These are phyloP conservation scores for Coregonus clupeaformis DNA, from an alignment of 2,113 vertebrate genomes.

Conservation along the genomic window DNA sequence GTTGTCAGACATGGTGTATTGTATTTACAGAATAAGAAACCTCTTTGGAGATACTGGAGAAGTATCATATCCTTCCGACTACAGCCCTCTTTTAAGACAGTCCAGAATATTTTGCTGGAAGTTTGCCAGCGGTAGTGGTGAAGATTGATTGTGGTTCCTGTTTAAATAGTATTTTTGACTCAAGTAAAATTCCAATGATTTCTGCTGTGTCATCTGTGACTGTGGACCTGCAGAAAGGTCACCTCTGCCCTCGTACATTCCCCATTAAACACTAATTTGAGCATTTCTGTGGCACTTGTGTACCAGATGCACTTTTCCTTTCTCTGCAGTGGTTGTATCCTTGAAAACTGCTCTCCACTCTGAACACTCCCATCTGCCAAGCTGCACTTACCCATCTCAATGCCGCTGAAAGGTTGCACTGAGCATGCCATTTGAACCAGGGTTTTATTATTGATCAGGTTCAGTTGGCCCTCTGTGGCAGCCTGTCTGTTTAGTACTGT, in stretches of 20 bases:
- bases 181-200: no score
- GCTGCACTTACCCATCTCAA: no score
- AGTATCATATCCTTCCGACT: no score
- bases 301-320: no score
- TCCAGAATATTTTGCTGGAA: background rate
- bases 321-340: background rate
- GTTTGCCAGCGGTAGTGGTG: background rate
- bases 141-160: background rate
- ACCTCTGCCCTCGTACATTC: no score
- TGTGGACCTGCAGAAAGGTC: no score
- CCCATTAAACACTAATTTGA: no score
- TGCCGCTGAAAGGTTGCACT: background rate
- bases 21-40: background rate
- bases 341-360: background rate
- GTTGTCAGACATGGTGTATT: background rate
- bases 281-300: no score
- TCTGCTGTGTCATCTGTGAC: no score
- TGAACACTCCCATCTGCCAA: background rate
- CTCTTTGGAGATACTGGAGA: background rate
- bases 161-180: background rate
- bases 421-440: background rate
- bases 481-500: background rate
- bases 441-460: background rate
- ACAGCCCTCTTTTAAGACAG: background rate
- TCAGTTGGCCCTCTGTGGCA: background rate